Evolutionary conservation across 2,888 invertebrate species (phyloP), one percentile per base, ranked within the genome.

Genomic region (Tachystola acroxantha): DNA sequence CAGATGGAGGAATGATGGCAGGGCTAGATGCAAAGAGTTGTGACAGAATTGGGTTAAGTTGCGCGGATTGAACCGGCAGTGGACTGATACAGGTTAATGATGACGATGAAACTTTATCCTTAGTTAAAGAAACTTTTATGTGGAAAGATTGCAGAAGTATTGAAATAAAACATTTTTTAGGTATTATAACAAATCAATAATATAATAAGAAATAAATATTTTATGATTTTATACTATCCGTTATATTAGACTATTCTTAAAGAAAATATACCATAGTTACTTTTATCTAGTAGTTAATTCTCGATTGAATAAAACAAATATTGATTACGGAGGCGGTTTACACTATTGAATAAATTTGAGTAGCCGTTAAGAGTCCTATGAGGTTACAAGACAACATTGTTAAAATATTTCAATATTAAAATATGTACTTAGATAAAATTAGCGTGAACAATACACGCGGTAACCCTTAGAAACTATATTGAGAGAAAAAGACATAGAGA

Each of bases 401-500:
- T 67, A 57, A 71, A 68, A 72, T 61, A 64, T 64, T 56, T 68
- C 57, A 45, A 53, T 64, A 59, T 50, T 63, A 54, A 62, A 65
- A 65, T 66, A 63, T 65, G 39, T 52, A 56, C 45, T 59, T 63
- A 60, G 49, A 56, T 37, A 36, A 24, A 9, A 24, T 24, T 24
- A 9, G 24, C 42, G 45, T 37, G 48, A n/a, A 6, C 24, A n/a
- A n/a, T 39, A 40, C 47, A 45, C 55, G 56, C 50, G 39, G 45
- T 55, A 60, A 69, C 67, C 43, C 78, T 77, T 80, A 79, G 47
- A 61, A 70, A 80, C 77, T 81, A 77, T 71, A 67, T 73, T 67
- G 74, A 84, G 84, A 85, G 79, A 68, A 72, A 71, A 71, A 80
- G 80, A 82, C 72, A 74, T 62, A 77, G 79, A 85, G 81, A 81